Evolutionary conservation across 2,888 invertebrate genomes (phyloP).

Genomic region (Beris morrisii): DNA sequence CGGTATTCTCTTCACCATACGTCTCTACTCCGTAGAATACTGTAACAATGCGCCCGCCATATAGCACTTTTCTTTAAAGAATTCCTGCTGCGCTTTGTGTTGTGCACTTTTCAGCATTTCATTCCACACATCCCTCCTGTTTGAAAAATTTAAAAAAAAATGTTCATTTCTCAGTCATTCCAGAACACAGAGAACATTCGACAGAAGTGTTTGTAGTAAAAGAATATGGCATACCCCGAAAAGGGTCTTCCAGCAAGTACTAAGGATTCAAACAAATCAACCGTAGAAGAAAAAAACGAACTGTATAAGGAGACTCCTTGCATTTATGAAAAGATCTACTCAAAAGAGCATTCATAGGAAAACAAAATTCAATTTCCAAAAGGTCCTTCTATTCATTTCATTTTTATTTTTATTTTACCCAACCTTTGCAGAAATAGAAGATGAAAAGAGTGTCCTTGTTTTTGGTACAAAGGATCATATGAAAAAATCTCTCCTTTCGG

Average conservation of each 20-base stretch:
- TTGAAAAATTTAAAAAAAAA: slow-evolving; percentile 3
- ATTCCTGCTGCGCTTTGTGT: slow-evolving; percentile 24
- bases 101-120: slow-evolving; percentile 23
- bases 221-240: slow-evolving; percentile 16
- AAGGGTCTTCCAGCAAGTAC: slow-evolving; percentile 9
- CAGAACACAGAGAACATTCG: not conserved
- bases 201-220: slow-evolving; percentile 26
- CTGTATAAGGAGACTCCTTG: no score
- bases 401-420: no score
- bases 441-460: not conserved
- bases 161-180: slow-evolving; percentile 18
- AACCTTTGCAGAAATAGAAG: no score
- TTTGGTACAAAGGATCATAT: not conserved
- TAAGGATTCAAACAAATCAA: no score
- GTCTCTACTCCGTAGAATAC: no score
- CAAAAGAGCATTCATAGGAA: slow-evolving; percentile 4
- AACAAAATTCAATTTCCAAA: not conserved
- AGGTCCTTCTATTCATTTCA: no score
- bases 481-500: slow-evolving; percentile 10
- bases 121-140: not conserved
- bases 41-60: no score
- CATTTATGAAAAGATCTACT: not conserved
- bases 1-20: no score
- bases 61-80: slow-evolving; percentile 5
- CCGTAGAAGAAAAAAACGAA: no score